Conservation (phyloP, 2,888 invertebrate species). For the Elysia crispata region DNA sequence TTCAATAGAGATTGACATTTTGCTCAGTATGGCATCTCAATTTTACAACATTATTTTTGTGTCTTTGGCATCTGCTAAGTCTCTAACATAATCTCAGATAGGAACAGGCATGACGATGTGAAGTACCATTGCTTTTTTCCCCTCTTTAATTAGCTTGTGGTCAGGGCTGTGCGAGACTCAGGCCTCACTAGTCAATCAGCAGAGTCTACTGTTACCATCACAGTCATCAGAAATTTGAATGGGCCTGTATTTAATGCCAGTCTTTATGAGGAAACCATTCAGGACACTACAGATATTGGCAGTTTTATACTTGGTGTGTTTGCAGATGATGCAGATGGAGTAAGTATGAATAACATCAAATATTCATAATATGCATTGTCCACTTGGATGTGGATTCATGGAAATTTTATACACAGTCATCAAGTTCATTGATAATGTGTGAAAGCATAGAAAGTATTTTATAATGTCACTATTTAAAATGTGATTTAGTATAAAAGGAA, state of each 20-base stretch:
- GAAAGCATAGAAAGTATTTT: too few relatives aligned
- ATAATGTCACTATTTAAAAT: too few relatives aligned
- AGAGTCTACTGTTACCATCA: constrained; percentile 60
- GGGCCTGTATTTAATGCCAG: constrained; percentile 54
- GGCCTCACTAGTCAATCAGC: constrained; percentile 51
- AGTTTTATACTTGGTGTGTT: constrained; percentile 56
- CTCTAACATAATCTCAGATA: too few relatives aligned
- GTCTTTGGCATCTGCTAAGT: too few relatives aligned
- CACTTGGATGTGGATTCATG: too few relatives aligned
- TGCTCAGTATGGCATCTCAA: too few relatives aligned
- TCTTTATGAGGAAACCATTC: constrained; percentile 56
- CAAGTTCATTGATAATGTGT: too few relatives aligned
- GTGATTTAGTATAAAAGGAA: too few relatives aligned
- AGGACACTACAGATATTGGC: constrained; percentile 61
- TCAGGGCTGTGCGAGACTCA: constrained; percentile 48
- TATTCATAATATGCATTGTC: too few relatives aligned
- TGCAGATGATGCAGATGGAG: constrained; percentile 68
- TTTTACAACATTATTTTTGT: too few relatives aligned
- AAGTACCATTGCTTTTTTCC: not conserved
- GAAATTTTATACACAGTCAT: too few relatives aligned
- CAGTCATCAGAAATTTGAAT: constrained; percentile 62
- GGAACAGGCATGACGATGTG: too few relatives aligned
- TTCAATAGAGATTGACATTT: not conserved
- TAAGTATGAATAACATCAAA: constrained; percentile 41
- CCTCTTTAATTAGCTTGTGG: constrained; percentile 24